phyloP scores from a whole-genome alignment of 2,113 vertebrate species.

The Corvus cornix region DNA sequence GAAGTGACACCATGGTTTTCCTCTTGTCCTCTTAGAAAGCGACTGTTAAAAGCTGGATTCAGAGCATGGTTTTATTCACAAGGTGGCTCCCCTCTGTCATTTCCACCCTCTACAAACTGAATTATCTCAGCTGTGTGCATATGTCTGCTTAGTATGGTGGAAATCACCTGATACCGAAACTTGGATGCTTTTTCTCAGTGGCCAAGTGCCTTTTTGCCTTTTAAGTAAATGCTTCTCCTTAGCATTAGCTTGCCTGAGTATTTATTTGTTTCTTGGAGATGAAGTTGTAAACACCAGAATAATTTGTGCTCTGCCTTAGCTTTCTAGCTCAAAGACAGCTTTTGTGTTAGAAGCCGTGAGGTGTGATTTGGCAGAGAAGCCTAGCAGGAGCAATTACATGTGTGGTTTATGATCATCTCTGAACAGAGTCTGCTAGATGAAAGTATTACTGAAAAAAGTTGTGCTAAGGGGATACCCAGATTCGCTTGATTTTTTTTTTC shows the following conservation, averaged over 20 bases:
- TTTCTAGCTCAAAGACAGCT: background rate
- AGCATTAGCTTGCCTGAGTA: background rate
- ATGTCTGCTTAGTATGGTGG: background rate
- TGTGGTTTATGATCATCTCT: constrained; percentile 5
- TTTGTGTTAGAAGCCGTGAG: background rate
- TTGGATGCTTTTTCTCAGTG: background rate
- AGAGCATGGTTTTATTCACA: fast-evolving
- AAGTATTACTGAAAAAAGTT: background rate
- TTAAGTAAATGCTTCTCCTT: background rate
- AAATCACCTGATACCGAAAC: background rate
- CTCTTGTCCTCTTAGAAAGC: background rate
- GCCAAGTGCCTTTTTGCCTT: background rate
- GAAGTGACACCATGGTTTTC: background rate
- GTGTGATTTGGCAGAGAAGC: constrained; percentile 13
- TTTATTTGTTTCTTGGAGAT: background rate
- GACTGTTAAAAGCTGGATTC: background rate
- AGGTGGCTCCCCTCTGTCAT: background rate
- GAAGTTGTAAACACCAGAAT: background rate
- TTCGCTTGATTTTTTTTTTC: background rate
- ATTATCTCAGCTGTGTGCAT: background rate
- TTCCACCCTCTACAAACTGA: background rate
- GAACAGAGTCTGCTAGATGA: background rate
- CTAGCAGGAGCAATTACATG: constrained; percentile 25
- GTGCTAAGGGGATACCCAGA: background rate
- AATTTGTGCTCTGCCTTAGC: background rate